Conservation (phyloP, 2,797 vertebrate species). For the Pantherophis vulpinus region DNA sequence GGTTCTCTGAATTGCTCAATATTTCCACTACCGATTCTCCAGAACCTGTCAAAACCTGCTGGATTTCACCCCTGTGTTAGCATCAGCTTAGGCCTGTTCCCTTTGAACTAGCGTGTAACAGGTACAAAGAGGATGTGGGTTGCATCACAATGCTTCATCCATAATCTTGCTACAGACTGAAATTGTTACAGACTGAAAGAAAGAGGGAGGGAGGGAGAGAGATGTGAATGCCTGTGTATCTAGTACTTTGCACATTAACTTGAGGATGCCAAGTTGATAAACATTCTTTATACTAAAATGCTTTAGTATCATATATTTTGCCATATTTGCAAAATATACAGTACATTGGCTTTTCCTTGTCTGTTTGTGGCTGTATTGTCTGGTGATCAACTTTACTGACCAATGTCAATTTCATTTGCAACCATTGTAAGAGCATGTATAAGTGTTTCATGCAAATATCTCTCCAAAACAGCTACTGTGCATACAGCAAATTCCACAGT, state of each 20-base stretch:
- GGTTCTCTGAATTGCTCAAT: too few relatives aligned
- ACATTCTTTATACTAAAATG: neutral
- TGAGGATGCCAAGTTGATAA: neutral
- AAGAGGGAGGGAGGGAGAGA: neutral
- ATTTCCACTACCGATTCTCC: too few relatives aligned
- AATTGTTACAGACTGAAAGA: neutral
- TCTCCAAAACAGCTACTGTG: conserved; percentile 19
- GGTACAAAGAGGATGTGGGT: neutral
- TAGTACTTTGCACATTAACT: neutral
- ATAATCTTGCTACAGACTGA: neutral
- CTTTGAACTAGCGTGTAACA: neutral
- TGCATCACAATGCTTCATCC: neutral
- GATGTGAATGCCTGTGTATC: neutral
- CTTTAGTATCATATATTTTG: neutral
- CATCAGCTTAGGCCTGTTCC: neutral
- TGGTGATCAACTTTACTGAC: neutral
- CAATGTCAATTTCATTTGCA: neutral
- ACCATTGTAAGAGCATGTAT: rapidly evolving
- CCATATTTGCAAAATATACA: neutral
- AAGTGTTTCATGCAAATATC: conserved; percentile 15
- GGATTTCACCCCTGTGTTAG: neutral
- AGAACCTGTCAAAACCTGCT: too few relatives aligned
- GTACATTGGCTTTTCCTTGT: neutral
- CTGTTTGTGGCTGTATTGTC: neutral
- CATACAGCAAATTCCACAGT: conserved; percentile 26